Percentiles rank a stretch among this genome's conserved stretches.
These are phyloP conservation scores for Zosterops hypoxanthus DNA, from an alignment of 2,113 vertebrate genomes.

Conservation along the genomic window DNA sequence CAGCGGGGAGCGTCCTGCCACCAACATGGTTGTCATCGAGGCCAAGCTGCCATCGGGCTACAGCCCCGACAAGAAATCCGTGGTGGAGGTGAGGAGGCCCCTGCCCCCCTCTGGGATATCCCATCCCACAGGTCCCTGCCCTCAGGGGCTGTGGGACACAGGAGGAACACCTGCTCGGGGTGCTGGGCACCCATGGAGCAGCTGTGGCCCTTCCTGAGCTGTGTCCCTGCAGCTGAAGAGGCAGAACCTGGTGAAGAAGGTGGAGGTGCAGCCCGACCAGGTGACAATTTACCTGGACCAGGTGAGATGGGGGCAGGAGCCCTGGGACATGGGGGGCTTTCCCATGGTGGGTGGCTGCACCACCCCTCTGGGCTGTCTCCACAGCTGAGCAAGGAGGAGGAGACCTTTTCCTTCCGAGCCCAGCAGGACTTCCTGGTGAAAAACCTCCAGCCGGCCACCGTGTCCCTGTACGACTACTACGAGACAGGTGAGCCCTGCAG, in stretches of 20 bases:
- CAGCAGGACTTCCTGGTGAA: background rate
- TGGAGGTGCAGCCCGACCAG: conserved; percentile 34
- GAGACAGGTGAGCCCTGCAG: background rate
- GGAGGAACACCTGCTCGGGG: accelerated
- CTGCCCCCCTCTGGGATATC: accelerated
- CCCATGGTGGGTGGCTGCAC: accelerated
- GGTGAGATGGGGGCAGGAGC: background rate
- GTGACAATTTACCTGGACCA: conserved; percentile 51
- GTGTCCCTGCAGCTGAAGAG: background rate
- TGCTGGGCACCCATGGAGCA: background rate
- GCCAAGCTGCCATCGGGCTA: conserved; percentile 82
- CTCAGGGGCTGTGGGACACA: accelerated
- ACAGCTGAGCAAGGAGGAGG: background rate
- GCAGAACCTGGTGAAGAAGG: conserved; percentile 33
- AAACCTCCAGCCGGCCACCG: background rate
- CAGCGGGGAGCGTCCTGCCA: conserved; percentile 65
- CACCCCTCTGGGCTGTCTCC: background rate
- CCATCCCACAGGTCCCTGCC: background rate
- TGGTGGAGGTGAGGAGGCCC: conserved; percentile 61
- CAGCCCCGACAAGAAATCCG: conserved; percentile 51
- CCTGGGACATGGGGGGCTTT: accelerated
- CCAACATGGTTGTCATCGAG: conserved; percentile 84
- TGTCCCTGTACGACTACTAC: conserved; percentile 35
- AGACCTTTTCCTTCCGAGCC: background rate
- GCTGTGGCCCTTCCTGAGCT: background rate